Conservation (phyloP, 2,113 vertebrate species). For the Tetrao urogallus region DNA sequence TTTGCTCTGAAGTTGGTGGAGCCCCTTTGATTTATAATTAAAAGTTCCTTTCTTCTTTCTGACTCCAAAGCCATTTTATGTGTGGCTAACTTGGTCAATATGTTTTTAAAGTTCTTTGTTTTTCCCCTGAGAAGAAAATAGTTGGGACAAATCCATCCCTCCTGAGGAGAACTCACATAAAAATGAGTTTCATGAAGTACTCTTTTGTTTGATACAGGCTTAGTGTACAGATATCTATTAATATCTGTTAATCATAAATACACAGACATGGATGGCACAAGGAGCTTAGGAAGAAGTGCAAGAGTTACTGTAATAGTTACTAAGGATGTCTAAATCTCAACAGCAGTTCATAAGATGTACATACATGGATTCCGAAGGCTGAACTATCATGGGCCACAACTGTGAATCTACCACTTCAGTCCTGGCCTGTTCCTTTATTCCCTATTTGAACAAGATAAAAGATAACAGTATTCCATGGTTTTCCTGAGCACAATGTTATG, state of each 20-base stretch:
- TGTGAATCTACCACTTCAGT: neutral
- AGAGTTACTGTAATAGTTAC: neutral
- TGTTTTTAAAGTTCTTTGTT: constrained; percentile 14
- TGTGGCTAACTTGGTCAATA: constrained; percentile 35
- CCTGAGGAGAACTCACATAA: neutral
- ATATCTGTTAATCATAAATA: neutral
- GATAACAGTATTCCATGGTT: neutral
- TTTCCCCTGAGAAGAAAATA: neutral
- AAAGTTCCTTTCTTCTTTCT: constrained; percentile 8
- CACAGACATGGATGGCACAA: accelerated
- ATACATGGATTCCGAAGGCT: neutral
- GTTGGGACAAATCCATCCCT: neutral
- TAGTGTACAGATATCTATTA: neutral
- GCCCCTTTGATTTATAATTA: constrained; percentile 36
- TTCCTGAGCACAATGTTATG: neutral
- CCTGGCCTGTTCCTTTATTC: neutral
- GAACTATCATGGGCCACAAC: neutral
- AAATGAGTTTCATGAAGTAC: neutral
- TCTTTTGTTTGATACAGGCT: neutral
- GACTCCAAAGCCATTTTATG: neutral
- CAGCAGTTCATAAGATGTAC: neutral
- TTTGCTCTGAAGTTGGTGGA: neutral
- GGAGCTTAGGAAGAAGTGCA: neutral
- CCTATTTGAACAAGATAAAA: neutral
- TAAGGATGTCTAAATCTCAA: neutral